Percentiles rank a stretch among this genome's conserved stretches.
Evolutionary conservation across 2,113 vertebrate species (phyloP).

Genomic region (Menura novaehollandiae): DNA sequence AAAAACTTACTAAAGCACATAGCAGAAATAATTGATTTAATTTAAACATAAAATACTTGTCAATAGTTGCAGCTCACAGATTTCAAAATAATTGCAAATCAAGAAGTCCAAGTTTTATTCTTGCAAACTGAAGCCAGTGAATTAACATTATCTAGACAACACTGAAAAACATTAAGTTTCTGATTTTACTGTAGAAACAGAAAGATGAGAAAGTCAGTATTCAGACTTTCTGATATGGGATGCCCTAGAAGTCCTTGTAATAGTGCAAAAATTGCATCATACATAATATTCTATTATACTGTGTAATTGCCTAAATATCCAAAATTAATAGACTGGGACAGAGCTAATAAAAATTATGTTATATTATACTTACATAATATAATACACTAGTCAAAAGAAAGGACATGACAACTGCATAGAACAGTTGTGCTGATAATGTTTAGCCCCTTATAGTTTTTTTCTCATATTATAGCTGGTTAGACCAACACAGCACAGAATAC

Average conservation of each 20-base stretch:
- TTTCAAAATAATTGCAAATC: not conserved
- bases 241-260: not conserved
- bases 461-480: not conserved
- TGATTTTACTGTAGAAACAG: not conserved
- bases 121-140: not conserved
- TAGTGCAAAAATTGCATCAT: not conserved
- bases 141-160: not conserved
- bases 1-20: not conserved
- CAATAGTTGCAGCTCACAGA: not conserved
- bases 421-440: not conserved
- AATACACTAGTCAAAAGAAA: not conserved
- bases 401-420: not conserved
- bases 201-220: not conserved
- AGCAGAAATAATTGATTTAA: not conserved
- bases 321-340: not conserved
- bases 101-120: not conserved
- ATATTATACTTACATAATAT: not conserved
- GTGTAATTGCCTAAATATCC: not conserved
- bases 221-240: not conserved
- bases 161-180: not conserved
- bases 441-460: not conserved
- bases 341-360: constrained; percentile 24
- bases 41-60: not conserved
- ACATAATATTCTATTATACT: not conserved
- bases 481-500: not conserved